Conservation (phyloP, 2,888 invertebrate species). For the Leucoma salicis region DNA sequence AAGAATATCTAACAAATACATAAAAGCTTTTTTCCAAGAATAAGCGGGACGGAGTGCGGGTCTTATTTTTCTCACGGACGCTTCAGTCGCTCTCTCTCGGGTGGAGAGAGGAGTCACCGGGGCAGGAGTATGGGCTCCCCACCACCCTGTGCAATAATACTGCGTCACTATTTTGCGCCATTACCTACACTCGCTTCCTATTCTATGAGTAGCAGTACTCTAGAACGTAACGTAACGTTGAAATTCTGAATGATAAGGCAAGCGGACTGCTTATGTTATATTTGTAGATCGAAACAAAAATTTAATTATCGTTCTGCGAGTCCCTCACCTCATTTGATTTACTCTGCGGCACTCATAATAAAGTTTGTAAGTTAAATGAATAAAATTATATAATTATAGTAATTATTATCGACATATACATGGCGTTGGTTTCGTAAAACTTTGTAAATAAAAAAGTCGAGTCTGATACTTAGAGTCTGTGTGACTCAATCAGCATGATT, state of each 20-base stretch:
- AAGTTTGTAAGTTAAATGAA: not conserved
- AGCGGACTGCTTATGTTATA: conserved; percentile 21
- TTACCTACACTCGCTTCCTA: conserved; percentile 82
- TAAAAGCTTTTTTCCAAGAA: conserved; percentile 76
- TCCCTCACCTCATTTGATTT: conserved; percentile 35
- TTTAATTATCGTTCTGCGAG: conserved; percentile 30
- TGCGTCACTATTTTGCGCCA: conserved; percentile 84
- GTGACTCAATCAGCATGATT: too few species aligned
- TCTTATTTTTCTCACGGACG: conserved; percentile 82
- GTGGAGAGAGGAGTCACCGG: conserved; percentile 45
- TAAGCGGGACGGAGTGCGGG: conserved; percentile 80
- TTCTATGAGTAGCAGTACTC: conserved; percentile 76
- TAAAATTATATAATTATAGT: not conserved
- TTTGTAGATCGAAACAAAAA: conserved; percentile 27
- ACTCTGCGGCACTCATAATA: conserved; percentile 20
- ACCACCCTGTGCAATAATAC: conserved; percentile 81
- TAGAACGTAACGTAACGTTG: conserved; percentile 64
- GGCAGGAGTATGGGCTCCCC: conserved; percentile 52
- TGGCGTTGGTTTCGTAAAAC: too few species aligned
- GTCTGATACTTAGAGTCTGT: too few species aligned
- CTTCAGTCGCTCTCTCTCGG: conserved; percentile 79
- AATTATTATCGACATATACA: too few species aligned
- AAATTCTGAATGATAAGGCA: conserved; percentile 17
- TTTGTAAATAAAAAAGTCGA: too few species aligned
- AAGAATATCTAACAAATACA: conserved; percentile 73